Evolutionary conservation across 2,797 vertebrate genomes (phyloP), one percentile per base, ranked within the genome.

Genomic region (Thamnophis elegans): DNA sequence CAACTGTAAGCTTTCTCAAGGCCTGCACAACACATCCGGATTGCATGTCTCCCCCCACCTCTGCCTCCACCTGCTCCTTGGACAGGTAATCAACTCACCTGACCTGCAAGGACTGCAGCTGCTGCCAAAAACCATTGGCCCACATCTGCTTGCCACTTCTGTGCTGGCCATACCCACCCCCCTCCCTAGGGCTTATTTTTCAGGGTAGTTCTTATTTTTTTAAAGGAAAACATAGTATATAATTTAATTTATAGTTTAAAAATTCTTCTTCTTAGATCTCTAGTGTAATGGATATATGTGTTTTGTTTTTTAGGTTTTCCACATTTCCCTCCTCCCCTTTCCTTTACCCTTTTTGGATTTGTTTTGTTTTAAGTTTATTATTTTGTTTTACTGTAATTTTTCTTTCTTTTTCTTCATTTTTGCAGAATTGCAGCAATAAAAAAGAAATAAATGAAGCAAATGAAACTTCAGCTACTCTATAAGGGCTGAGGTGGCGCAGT

Each of bases 251-350:
- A 22, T 82, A 42, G 73, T 22, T 82, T 82, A 25, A 82, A 78
- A 82, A 73, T 32, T 36, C n/a, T 73, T 73, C n/a, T 73, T 78
- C 36, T 47, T 82, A 25, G 10, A 82, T 82, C 42, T 25, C 10
- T 47, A 82, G 36, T 82, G 20, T 47, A 47, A 82, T 26, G 22
- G 32, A 20, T 8, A 36, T 73, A 73, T 73, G 32, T 73, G 32
- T 73, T 73, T 36, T 68, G n/a, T 18, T 68, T 78, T 47, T 4
- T 82, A 12, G 73, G 73, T 82, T 82, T 12, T 12, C 36, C 36
- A 4, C 9, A 82, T 25, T 18, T 47, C 1, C 6, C n/a, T 18
- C 10, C 4, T 2, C 6, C n/a, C 20, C 0, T 20, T n/a, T 16
- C 28, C 65, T 82, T 12, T 82, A 2, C 10, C 73, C 10, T 82